These are phyloP conservation scores for Xenus cinereus DNA, from an alignment of 2,113 vertebrate species.

Conservation along the genomic window DNA sequence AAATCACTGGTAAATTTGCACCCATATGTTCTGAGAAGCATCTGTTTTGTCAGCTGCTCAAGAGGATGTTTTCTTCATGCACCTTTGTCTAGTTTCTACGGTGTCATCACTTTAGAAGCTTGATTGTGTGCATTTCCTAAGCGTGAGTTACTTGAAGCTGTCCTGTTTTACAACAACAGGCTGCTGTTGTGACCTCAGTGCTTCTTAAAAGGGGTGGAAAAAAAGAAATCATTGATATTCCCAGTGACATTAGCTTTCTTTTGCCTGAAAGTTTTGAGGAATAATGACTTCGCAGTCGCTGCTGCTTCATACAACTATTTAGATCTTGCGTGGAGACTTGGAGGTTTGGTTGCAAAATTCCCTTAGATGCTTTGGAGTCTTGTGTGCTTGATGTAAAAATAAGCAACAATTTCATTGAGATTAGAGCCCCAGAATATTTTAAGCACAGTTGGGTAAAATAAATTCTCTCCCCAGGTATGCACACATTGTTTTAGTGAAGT, in stretches of 20 bases:
- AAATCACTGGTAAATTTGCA: neutral
- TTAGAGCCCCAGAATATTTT: neutral
- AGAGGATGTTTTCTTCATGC: neutral
- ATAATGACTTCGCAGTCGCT: neutral
- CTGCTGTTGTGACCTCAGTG: neutral
- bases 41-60: slow-evolving; percentile 8
- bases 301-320: neutral
- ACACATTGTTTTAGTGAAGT: neutral
- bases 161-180: neutral
- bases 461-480: neutral
- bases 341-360: neutral
- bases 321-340: neutral
- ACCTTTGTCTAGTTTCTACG: neutral
- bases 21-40: neutral
- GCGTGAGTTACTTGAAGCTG: neutral
- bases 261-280: neutral
- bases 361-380: neutral
- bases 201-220: neutral
- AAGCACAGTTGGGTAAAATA: neutral
- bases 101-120: neutral
- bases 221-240: neutral
- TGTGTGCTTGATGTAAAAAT: neutral
- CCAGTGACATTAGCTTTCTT: neutral
- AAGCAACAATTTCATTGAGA: neutral
- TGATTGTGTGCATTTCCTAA: neutral